These are phyloP conservation scores for Crotalus helleri DNA, from an alignment of 2,113 vertebrate species.

Conservation along the genomic window DNA sequence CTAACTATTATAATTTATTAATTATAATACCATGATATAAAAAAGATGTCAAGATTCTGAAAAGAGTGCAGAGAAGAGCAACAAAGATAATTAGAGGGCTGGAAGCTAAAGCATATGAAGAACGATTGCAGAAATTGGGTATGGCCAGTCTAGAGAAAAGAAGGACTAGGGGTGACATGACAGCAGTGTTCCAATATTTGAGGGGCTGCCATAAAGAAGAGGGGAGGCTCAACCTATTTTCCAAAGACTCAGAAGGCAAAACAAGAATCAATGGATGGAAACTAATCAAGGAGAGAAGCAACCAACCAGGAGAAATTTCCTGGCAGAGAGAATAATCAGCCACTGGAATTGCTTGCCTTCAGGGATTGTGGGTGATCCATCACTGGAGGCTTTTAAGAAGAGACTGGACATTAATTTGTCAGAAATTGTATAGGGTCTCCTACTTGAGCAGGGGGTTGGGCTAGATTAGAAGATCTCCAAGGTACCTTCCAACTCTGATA, in stretches of 20 bases:
- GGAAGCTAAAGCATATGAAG: not conserved
- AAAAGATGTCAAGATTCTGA: not conserved
- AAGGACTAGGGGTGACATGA: not conserved
- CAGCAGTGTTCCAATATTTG: not conserved
- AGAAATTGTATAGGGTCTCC: not conserved
- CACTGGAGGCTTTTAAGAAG: not conserved
- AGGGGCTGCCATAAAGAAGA: not conserved
- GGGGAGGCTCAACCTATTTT: not conserved
- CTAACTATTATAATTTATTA: not conserved
- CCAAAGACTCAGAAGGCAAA: not conserved
- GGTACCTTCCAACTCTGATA: not conserved
- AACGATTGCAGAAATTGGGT: not conserved
- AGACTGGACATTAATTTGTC: not conserved
- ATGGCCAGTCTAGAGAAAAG: not conserved
- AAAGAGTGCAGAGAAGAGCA: not conserved
- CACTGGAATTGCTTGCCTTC: not conserved
- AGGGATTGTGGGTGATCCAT: not conserved
- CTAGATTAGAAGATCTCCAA: not conserved
- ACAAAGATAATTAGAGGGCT: not conserved
- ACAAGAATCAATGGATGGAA: not conserved
- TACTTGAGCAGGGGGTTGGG: not conserved
- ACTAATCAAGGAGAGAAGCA: not conserved
- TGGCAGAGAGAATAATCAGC: not conserved
- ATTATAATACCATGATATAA: not conserved
- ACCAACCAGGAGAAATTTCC: not conserved